Evolutionary conservation across 2,113 vertebrate genomes (phyloP), one percentile per base, ranked within the genome.

Genomic region (Fregata magnificens): DNA sequence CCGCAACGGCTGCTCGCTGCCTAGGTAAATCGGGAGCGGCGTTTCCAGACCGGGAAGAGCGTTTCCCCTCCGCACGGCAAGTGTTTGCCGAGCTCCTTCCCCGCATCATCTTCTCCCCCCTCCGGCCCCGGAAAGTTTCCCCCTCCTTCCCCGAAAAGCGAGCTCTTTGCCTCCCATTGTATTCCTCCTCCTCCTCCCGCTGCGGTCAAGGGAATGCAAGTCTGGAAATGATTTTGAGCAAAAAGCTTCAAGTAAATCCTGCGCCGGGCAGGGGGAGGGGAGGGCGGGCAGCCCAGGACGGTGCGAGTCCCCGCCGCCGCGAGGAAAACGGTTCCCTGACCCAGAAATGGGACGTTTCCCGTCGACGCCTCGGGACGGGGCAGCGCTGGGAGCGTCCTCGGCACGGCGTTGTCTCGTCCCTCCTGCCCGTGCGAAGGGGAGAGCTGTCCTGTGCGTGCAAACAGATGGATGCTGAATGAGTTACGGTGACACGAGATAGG

Each of bases 151-250:
- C 66, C 29, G 14, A 78, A 77, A 91, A 91, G 47, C 18, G 7
- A 84, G 55, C 67, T 22, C 73, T 84, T 84, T 84, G 73, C 79
- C 34, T 91, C 67, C 80, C n/a, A 65, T 92, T 86, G 80, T 81
- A 65, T 53, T 61, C 78, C 59, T 76, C 56, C 91, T 72, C 84
- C 66, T 76, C 56, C 91, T 72, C 74, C 85, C 22, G 31, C 85
- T 86, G 90, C 44, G 86, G 79, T 45, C 34, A 29, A 80, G 89
- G 89, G 81, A 86, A 82, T 72, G 86, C 9, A n/a, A 86, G 63
- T 92, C 90, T 95, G 93, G 93, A 95, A 95, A 52, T 92, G 86
- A 95, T 95, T 95, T 89, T 28, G 49, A 76, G 93, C 55, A 45
- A 40, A 53, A 65, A 53, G 19, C 32, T 88, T n/a, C 62, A 26